phyloP scores from a whole-genome alignment of 2,113 vertebrate genomes.

The Macquaria ambigua region DNA sequence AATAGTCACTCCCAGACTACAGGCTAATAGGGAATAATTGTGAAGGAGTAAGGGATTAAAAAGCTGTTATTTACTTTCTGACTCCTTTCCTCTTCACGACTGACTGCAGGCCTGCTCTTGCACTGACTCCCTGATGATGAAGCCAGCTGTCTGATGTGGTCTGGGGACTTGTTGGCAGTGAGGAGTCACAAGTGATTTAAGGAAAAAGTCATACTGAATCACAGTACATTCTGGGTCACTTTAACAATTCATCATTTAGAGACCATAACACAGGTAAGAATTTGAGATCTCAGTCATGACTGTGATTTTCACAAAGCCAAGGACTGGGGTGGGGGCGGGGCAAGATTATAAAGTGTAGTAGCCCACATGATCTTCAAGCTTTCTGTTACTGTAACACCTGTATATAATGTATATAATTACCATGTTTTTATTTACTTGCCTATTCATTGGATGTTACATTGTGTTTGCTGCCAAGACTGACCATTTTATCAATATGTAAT shows the following conservation, averaged over 20 bases:
- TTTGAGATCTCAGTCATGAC: background rate
- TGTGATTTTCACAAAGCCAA: background rate
- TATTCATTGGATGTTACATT: too few relatives aligned
- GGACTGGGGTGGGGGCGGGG: too few relatives aligned
- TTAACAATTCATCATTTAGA: background rate
- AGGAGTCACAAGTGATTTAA: slow-evolving; percentile 15
- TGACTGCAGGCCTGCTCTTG: slow-evolving; percentile 21
- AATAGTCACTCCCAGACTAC: background rate
- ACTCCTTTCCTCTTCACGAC: background rate
- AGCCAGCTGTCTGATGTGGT: slow-evolving; percentile 18
- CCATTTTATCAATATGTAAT: too few relatives aligned
- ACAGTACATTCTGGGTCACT: background rate
- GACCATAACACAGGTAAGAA: background rate
- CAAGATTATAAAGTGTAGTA: too few relatives aligned
- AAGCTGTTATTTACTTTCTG: slow-evolving; percentile 18
- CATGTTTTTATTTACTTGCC: too few relatives aligned
- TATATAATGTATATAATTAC: too few relatives aligned
- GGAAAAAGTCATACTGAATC: background rate
- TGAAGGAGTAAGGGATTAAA: background rate
- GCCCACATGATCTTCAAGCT: too few relatives aligned
- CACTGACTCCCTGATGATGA: slow-evolving; percentile 17
- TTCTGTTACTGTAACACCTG: too few relatives aligned
- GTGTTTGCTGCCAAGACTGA: too few relatives aligned
- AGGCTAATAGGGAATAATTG: background rate
- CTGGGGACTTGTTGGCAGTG: background rate